Evolutionary conservation across 2,888 invertebrate genomes (phyloP), one percentile per base, ranked within the genome.

Genomic region (Cylloceria caligata): DNA sequence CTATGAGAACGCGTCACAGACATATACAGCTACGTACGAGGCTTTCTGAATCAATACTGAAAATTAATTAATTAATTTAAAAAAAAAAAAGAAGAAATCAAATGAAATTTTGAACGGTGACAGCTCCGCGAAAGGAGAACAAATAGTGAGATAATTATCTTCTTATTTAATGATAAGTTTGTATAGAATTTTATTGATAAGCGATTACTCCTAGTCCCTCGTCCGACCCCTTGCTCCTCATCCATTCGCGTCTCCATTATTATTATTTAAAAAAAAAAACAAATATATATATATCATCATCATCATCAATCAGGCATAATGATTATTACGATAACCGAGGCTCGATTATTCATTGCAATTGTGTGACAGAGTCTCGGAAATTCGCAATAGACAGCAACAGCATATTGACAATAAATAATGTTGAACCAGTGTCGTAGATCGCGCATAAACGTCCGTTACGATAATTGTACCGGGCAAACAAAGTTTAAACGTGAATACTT

Each of bases 401-500:
- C 69, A 65, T 67, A 68, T 75, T 80, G 80, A 83, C 83, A 83
- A 83, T 80, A 60, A 82, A 75, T 68, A 19, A 55, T 57, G 57
- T 62, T 71, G 55, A 68, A 68, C 19, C 55, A 47, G 42, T 62
- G 36, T 47, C 67, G 71, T 64, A 45, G 16, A 55, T 49, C 27
- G 24, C 36, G 60, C 21, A 60, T 27, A 39, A 67, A 65, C 24
- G 42, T 30, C 65, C 45, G 45, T 65, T 65, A 42, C 57, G 60
- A 47, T 30, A 57, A 47, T 45, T 6, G 24, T 19, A 42, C 21
- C 68, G 52, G 21, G 36, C n/a, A 55, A 39, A 64, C 21, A 62
- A 30, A 62, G 36, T 65, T 57, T 21, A 36, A 42, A 77, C 73
- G 85, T 84, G 81, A 88, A 88, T 88, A 89, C 89, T 47, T 88